Evolutionary conservation across 2,888 invertebrate species (phyloP).

Genomic region (Tipula unca): DNA sequence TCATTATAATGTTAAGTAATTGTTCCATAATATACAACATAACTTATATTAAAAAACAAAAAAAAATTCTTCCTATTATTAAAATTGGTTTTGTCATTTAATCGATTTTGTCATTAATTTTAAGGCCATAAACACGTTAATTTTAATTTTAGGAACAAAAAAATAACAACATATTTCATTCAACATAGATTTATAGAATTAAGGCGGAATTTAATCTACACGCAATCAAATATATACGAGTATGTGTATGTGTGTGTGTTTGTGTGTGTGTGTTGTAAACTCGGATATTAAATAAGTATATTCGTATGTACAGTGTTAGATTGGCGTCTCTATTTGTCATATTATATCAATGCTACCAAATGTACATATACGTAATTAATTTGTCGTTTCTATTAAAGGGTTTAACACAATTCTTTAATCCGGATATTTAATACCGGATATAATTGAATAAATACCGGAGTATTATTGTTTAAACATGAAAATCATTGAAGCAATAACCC

Average conservation of each 20-base stretch:
- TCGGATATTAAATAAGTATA: not conserved
- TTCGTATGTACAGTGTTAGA: not conserved
- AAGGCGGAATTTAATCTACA: not conserved
- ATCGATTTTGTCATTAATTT: not conserved
- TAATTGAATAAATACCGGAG: no score
- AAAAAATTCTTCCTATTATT: not conserved
- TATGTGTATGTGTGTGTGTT: not conserved
- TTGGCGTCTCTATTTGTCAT: not conserved
- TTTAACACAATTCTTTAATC: no score
- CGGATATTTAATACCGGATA: no score
- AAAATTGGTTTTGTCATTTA: slow-evolving; percentile 8
- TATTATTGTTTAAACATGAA: no score
- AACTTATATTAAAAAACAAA: not conserved
- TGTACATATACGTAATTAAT: no score
- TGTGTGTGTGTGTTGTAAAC: not conserved
- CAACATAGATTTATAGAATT: not conserved
- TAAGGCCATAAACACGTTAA: not conserved
- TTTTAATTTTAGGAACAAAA: not conserved
- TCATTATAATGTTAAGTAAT: not conserved
- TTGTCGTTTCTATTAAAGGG: no score
- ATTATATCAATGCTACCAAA: no score
- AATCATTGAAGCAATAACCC: no score
- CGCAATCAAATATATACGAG: not conserved
- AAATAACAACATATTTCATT: not conserved
- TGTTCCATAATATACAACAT: not conserved